Conservation (phyloP, 2,888 invertebrate species). For the Oscheius onirici region DNA sequence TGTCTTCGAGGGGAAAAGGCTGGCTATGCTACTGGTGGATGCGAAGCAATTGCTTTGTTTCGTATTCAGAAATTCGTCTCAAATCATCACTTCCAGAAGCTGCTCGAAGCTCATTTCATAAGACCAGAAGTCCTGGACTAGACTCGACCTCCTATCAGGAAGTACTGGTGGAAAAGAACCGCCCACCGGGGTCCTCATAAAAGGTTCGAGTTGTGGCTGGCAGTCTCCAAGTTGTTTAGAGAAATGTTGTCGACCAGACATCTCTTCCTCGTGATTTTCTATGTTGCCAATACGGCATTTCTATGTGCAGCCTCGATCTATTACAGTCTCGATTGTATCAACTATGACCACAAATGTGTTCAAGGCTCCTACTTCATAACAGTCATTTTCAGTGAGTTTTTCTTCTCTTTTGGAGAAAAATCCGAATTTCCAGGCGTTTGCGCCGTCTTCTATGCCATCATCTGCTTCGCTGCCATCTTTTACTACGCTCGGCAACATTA, state of each 20-base stretch:
- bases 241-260: neutral
- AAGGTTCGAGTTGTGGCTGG: neutral
- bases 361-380: neutral
- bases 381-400: neutral
- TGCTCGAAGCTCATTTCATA: neutral
- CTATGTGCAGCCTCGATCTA: neutral
- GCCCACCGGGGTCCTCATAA: slow-evolving; percentile 5
- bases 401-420: neutral
- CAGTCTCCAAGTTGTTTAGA: neutral
- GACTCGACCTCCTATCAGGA: slow-evolving; percentile 11
- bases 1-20: too few relatives aligned
- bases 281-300: slow-evolving; percentile 14
- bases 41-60: too few relatives aligned
- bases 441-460: neutral
- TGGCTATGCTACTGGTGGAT: too few relatives aligned
- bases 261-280: slow-evolving; percentile 1
- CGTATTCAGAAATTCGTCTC: too few relatives aligned
- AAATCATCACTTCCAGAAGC: too few relatives aligned
- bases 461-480: neutral
- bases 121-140: neutral
- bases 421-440: neutral
- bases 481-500: neutral
- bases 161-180: neutral
- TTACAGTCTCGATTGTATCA: slow-evolving; percentile 7
- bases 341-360: neutral